Evolutionary conservation across 1,140 invertebrate species (phyloP).

Genomic region (Philopotamus ludificatus): DNA sequence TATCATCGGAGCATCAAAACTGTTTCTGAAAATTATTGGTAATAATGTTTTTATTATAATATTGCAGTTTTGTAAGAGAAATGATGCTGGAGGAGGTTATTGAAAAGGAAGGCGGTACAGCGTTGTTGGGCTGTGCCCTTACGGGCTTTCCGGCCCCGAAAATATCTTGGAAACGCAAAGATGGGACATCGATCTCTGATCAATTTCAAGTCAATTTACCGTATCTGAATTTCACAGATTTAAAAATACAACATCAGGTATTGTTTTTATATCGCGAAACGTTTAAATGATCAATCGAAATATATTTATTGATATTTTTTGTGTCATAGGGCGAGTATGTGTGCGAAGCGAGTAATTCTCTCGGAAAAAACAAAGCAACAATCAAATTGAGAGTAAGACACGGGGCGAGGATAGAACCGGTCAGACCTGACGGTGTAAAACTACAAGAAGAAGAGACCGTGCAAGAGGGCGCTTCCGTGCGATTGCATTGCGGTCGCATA

Average conservation of each 20-base stretch:
- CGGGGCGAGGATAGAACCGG: slow-evolving; percentile 37
- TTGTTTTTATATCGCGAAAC: slow-evolving; percentile 3
- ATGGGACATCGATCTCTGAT: slow-evolving; percentile 49
- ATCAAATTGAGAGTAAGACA: slow-evolving; percentile 21
- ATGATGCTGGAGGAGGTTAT: slow-evolving; percentile 31
- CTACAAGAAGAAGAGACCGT: slow-evolving; percentile 50
- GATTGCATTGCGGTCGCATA: slow-evolving; percentile 54
- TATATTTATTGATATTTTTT: slow-evolving; percentile 1
- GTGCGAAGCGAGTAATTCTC: slow-evolving; percentile 45
- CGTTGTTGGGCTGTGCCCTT: slow-evolving; percentile 61
- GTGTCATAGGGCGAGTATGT: slow-evolving; percentile 50
- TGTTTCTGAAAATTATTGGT: too few species aligned
- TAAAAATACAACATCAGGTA: slow-evolving; percentile 44
- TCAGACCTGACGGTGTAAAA: slow-evolving; percentile 45
- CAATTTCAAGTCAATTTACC: slow-evolving; percentile 35
- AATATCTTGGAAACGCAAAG: slow-evolving; percentile 58
- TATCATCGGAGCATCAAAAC: too few species aligned
- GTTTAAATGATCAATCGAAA: not conserved
- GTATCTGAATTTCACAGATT: slow-evolving; percentile 42
- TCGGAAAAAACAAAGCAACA: slow-evolving; percentile 1
- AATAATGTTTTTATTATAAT: too few species aligned
- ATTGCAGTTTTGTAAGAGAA: too few species aligned
- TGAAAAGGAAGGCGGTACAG: slow-evolving; percentile 7
- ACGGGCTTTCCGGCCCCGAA: slow-evolving; percentile 61
- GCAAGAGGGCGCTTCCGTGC: slow-evolving; percentile 46